phyloP scores from a whole-genome alignment of 2,888 invertebrate genomes.

The Parnassius mnemosyne region DNA sequence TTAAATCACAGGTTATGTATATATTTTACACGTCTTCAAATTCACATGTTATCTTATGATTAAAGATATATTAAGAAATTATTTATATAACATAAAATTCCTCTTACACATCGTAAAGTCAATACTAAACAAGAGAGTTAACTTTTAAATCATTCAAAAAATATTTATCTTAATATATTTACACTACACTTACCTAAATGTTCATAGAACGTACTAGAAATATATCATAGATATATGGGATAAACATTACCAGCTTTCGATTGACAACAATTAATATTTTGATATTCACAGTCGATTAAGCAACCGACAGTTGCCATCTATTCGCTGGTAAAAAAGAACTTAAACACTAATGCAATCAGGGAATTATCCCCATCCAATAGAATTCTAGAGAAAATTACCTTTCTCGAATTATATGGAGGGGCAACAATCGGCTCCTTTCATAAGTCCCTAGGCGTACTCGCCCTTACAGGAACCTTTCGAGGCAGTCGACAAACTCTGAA shows the following conservation, averaged over 20 bases:
- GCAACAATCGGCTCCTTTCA: constrained; percentile 54
- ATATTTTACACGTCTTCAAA: constrained; percentile 3
- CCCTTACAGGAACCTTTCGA: constrained; percentile 37
- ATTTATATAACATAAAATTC: constrained; percentile 9
- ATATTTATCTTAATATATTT: constrained; percentile 46
- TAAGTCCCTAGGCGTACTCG: constrained; percentile 41
- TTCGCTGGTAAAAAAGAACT: constrained; percentile 71
- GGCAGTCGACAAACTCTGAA: constrained; percentile 49
- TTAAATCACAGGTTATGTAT: constrained; percentile 24
- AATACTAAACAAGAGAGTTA: constrained; percentile 16
- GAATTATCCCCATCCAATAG: constrained; percentile 61
- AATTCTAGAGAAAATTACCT: constrained; percentile 80
- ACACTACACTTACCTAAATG: constrained; percentile 76
- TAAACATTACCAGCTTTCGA: constrained; percentile 87
- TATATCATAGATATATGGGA: constrained; percentile 99
- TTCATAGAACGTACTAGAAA: constrained; percentile 98
- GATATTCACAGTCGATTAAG: constrained; percentile 31
- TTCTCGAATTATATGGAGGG: constrained; percentile 77
- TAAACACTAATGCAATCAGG: constrained; percentile 58
- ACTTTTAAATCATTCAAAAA: constrained; percentile 29
- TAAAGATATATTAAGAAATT: constrained; percentile 5
- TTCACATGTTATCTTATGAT: background rate
- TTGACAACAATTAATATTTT: constrained; percentile 44
- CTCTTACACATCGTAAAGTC: constrained; percentile 1
- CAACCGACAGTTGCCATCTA: constrained; percentile 47